A percentile compares a stretch with the other conserved stretches of the same genome.
Conservation (phyloP, 2,113 vertebrate species). For the Amblyopsis rosae region DNA sequence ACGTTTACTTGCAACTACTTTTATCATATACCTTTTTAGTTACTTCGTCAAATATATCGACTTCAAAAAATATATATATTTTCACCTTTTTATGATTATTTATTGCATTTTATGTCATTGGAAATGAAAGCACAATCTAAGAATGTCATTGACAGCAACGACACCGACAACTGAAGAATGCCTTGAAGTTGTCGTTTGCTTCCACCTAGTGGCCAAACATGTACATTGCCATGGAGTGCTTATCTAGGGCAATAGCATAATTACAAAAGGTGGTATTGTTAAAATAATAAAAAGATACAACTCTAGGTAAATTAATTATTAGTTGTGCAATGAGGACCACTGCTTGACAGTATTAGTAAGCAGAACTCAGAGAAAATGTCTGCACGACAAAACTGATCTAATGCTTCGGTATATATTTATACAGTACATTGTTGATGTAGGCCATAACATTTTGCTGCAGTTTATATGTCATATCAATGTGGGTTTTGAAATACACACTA, state of each 20-base stretch:
- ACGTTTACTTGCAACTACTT: too few relatives aligned
- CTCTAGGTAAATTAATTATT: neutral
- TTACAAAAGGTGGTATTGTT: slow-evolving; percentile 17
- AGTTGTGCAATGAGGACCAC: neutral
- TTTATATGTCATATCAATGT: neutral
- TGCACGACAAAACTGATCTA: neutral
- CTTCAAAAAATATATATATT: neutral
- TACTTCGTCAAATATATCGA: neutral
- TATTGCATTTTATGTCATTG: too few relatives aligned
- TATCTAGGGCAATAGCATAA: slow-evolving; percentile 2
- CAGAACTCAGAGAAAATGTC: neutral
- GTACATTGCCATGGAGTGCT: slow-evolving; percentile 19
- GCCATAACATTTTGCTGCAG: neutral
- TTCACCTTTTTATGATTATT: neutral
- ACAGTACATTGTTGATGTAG: neutral
- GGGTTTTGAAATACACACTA: neutral
- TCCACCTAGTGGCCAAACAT: slow-evolving; percentile 48
- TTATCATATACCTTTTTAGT: neutral
- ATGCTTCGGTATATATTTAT: neutral
- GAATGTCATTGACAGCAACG: too few relatives aligned
- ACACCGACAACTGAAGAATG: too few relatives aligned
- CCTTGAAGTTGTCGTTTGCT: slow-evolving; percentile 13
- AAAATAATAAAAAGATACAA: slow-evolving; percentile 23
- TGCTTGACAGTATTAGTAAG: slow-evolving; percentile 1
- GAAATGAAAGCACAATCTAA: too few relatives aligned